Evolutionary conservation across 2,113 vertebrate species (phyloP), one percentile per base, ranked within the genome.

Genomic region (Amblyornis subalaris): DNA sequence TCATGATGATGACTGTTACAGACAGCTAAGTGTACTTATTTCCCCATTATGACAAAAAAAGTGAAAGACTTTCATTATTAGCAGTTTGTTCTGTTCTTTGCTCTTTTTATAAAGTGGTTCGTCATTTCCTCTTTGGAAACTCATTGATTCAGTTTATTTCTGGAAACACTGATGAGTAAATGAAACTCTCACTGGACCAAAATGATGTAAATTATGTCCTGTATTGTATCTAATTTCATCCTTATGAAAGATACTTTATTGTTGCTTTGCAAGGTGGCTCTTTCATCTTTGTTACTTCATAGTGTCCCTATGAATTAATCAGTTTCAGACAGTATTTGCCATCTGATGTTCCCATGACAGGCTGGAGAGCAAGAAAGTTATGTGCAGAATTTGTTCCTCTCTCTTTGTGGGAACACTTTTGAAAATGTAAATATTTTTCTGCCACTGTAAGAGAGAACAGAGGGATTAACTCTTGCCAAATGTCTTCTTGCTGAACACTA

Each of bases 401-500:
- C 35, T 69, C 60, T 87, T 77, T 28, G 29, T 74, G 65, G 77
- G 65, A 95, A 62, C n/a, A 33, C 21, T 71, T 89, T 62, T 66
- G 18, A 91, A 87, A 91, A 87, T 29, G 47, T 81, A 77, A 87
- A 76, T 89, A 65, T 84, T 89, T 91, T 92, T 86, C 35, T 85
- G 17, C 24, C 18, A 4, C 28, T 53, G 1, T 61, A 76, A 62
- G 42, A 83, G 31, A 90, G 22, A 61, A 18, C 19, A 79, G 82
- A 78, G 19, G 50, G 16, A 79, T 15, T 76, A 88, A 80, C 71
- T 13, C 31, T 60, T 57, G 75, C 26, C 58, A 44, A 72, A 55
- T 45, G 17, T 53, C 9, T 0, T 0, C 79, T 90, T 92, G 50
- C 73, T 91, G 28, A 70, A 81, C 23, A 21, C 28, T 61, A 5